Base-by-base conservation (phyloP, 2,888 invertebrate genomes). In the Odontocerum albicorne region DNA sequence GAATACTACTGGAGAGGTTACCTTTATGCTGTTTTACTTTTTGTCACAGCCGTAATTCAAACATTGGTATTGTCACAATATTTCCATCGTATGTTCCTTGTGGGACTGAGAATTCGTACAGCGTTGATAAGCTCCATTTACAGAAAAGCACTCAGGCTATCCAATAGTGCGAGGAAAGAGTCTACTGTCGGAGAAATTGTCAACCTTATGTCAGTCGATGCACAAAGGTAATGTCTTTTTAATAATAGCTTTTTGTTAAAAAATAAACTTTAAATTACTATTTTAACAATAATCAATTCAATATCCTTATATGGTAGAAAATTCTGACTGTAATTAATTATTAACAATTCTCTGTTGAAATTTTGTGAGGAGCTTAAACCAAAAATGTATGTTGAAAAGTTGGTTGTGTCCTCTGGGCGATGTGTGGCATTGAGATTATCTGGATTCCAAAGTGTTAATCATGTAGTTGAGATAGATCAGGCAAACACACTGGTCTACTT, bases 121-220 rank as follows among this genome's bases (percentile, higher is more conserved):
- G 89, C 92, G 0, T 72, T 95, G 20, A 90, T 93, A n/a, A 88
- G 92, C 63, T 87, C 93, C 49, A 90, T 96, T 64, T 96, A 95
- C 69, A 82, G 88, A 53, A 96, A 96, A 75, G 88, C 92, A 0
- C 70, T 92, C 50, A 78, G 84, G 44, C 85, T 92, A 75, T 91
- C 92, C 1, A 91, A 90, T 68, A 73, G 85, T 0, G 85, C 91
- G 0, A 80, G 88, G 57, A 92, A 90, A 67, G 88, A 89, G 65
- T 87, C 90, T 0, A 92, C 92, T 0, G 88, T 92, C 1, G 94
- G 94, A 32, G 93, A 94, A 81, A 93, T 94, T 64, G 93, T 94
- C 8, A 94, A 94, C 70, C 75, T 94, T 61, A 94, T 94, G 93
- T 86, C 92, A 3, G 93, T 94, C 0, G 94, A 95, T 71, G 92